Base-by-base conservation (phyloP, 1,140 invertebrate genomes). In the Lordiphosa clarofinis region DNA sequence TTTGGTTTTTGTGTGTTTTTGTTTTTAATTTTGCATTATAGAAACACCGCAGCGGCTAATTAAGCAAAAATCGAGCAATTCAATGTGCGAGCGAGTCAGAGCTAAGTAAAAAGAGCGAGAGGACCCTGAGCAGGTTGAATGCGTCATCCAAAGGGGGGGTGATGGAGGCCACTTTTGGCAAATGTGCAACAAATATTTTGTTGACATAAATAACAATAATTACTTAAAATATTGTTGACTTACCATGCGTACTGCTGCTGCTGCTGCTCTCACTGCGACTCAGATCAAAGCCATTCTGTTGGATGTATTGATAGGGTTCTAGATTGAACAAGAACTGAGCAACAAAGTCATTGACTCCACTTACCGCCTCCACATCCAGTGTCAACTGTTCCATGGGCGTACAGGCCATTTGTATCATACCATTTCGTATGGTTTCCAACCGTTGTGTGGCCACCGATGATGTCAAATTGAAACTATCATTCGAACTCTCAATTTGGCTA, bases 361-460 rank as follows among this genome's bases (percentile, higher is more conserved):
- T 90, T 91, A 94, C 93, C 66, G 92, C 90, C 89, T 94, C 92
- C 50, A 94, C 92, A 55, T 94, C 90, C 42, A 94, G 90, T 5
- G 60, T 61, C 9, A 89, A 61, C 43, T 73, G 64, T n/a, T 60
- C 36, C 59, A 88, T 66, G 12, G 63, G 60, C 35, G 40, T 67
- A 39, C 48, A 40, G 24, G 71, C 81, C 50, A 64, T 68, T 52
- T 73, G 59, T 21, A 70, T 63, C 69, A 88, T 87, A 4, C 49
- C 63, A 28, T 87, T 88, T n/a, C 82, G 71, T 58, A 88, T 89
- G 11, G 75, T 86, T 40, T 87, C 72, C 35, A 86, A 60, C 12
- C 87, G 73, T 38, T 78, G 71, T 4, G 59, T 65, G 24, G 78
- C 63, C 56, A 62, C 69, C 13, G 87, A 87, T 37, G 79, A 66